Evolutionary conservation across 2,113 vertebrate genomes (phyloP), one percentile per base, ranked within the genome.

Genomic region (Neomonachus schauinslandi): DNA sequence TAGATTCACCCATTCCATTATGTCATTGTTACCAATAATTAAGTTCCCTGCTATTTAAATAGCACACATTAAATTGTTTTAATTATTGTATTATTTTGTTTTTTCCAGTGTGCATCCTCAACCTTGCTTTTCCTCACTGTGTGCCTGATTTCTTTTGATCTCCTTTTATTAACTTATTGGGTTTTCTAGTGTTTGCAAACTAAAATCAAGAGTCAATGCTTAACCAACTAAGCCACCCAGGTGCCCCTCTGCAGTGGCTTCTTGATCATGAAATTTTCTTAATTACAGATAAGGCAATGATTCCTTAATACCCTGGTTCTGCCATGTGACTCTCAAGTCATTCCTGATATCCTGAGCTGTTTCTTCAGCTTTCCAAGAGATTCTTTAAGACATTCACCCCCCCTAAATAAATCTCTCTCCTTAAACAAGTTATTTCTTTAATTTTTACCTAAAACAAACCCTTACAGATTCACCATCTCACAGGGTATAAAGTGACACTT

Each of bases 81-180:
- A 77, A 91, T 55, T 24, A 61, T n/a, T 10, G 1, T 65, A 36
- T 89, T 76, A 21, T n/a, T 85, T 93, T 28, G 26, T 46, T 80
- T 82, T 96, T 89, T 57, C 18, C 18, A 59, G 10, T 22, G 14
- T 63, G 2, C 11, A 42, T 53, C 36, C 42, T 88, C 51, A 42
- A 33, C 46, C 42, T 74, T 13, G 11, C 57, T 86, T n/a, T 88
- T 51, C 3, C 19, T 79, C 21, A 28, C 13, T 22, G 2, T 42
- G 26, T 97, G 72, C 71, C 71, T 85, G 67, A 71, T 80, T 85
- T 80, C 8, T 46, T 71, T 42, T 91, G 36, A 79, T 94, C 74
- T 74, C n/a, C 88, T 76, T 77, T 85, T 82, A 61, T 71, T 89
- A 85, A 39, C 2, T 86, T 57, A 33, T 16, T 95, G 42, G 22